Percentiles rank a stretch among this genome's conserved stretches.
phyloP scores from a whole-genome alignment of 1,140 invertebrate species.

The Cyphomyrmex costatus region DNA sequence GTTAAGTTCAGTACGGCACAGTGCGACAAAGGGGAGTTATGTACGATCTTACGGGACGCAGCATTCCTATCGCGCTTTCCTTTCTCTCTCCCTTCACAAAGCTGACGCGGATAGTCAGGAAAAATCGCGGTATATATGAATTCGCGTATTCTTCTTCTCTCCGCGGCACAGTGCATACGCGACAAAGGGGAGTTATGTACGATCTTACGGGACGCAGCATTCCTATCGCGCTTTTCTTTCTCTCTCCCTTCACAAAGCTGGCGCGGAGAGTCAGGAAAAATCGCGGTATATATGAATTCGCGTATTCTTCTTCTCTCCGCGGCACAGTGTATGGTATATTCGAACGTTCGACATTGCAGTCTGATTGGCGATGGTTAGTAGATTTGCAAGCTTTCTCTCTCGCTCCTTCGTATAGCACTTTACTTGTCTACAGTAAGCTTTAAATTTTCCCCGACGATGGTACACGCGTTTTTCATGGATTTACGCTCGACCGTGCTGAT shows the following conservation, averaged over 20 bases:
- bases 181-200: slow-evolving; percentile 69
- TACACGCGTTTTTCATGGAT: slow-evolving; percentile 50
- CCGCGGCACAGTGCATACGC: slow-evolving; percentile 28
- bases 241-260: not conserved
- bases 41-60: slow-evolving; percentile 55
- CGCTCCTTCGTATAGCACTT: not conserved
- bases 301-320: slow-evolving; percentile 22
- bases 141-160: slow-evolving; percentile 22
- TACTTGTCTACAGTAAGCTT: slow-evolving; percentile 7
- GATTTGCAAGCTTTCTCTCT: slow-evolving; percentile 8
- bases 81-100: slow-evolving; percentile 9
- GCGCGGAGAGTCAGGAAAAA: slow-evolving; percentile 49
- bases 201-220: slow-evolving; percentile 48
- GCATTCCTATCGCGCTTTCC: slow-evolving; percentile 15
- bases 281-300: slow-evolving; percentile 12
- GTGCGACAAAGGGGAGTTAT: slow-evolving; percentile 69
- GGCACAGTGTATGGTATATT: not conserved
- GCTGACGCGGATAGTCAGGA: slow-evolving; percentile 24
- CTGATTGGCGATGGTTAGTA: slow-evolving; percentile 30
- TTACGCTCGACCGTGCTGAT: slow-evolving; percentile 48
- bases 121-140: slow-evolving; percentile 33
- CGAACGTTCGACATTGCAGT: slow-evolving; percentile 27
- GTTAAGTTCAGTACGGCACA: slow-evolving; percentile 62
- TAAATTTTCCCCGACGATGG: slow-evolving; percentile 32
- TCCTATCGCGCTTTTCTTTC: slow-evolving; percentile 21